Evolutionary conservation across 2,113 vertebrate genomes (phyloP), one percentile per base, ranked within the genome.

Genomic region (Phoxinus phoxinus): DNA sequence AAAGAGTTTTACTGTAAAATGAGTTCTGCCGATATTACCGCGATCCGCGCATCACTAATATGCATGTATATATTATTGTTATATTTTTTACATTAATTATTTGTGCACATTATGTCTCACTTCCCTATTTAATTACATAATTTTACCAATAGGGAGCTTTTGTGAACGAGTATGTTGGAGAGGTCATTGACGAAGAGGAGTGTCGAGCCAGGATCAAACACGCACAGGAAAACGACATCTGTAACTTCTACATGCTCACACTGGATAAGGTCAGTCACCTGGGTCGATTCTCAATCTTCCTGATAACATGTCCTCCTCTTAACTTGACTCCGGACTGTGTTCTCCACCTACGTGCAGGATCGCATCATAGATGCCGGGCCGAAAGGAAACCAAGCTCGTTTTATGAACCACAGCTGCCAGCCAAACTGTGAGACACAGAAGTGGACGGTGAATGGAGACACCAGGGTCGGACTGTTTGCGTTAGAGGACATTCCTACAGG

Each of bases 381-480:
- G 25, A 99, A 99, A 93, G 98, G 98, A 88, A 99, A 99, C 93
- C 96, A 98, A 51, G 97, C 98, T 63, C 96, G 98, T 35, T 99
- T 99, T 91, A 99, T 99, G 98, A 99, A 99, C 92, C 98, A 99
- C 65, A 95, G 98, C 90, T 99, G 98, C 92, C 97, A 99, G 89
- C 98, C 98, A 73, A 99, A 99, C 94, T 99, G 98, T 85, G 98
- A 99, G 92, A 99, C 98, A 5, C 98, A 99, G 93, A 99, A 99
- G 81, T 99, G 98, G 98, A 99, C 97, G 83, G 98, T 99, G 90
- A 99, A 99, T 0, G 98, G 98, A 0, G 98, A 99, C 86, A 99
- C 98, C 0, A 94, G 98, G 10, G 98, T 99, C 0, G 98, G 98
- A 23, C 96, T 99, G 82, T 99, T 99, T 93, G 96, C 98, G 25